Conservation (phyloP, 2,888 invertebrate genomes). For the Piscicola geometra region DNA sequence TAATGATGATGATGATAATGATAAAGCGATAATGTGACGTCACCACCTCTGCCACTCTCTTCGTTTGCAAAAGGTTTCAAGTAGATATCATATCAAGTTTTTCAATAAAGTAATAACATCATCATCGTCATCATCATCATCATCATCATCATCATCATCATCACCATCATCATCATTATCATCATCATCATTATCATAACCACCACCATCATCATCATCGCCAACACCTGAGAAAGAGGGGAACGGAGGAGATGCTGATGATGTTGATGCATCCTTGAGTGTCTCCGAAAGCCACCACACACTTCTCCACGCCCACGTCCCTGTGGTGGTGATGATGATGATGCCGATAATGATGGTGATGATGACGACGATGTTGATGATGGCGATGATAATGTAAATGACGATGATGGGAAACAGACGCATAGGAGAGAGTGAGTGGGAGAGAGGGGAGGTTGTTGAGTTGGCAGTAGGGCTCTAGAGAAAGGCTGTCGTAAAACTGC, state of each 20-base stretch:
- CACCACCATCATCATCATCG: no score
- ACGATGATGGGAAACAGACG: slow-evolving; percentile 46
- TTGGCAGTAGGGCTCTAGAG: slow-evolving; percentile 57
- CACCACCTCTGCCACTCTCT: slow-evolving; percentile 12
- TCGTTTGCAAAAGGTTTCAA: background rate
- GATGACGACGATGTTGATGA: slow-evolving; percentile 45
- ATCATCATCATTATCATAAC: no score
- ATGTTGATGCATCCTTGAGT: slow-evolving; percentile 56
- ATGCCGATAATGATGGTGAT: background rate
- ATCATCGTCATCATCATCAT: no score
- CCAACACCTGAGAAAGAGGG: background rate
- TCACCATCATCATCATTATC: no score
- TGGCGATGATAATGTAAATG: slow-evolving; percentile 53
- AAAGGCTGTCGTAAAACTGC: slow-evolving; percentile 56
- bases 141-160: no score
- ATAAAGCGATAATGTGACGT: no score
- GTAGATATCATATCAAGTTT: no score
- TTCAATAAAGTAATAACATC: no score
- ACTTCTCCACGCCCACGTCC: slow-evolving; percentile 53
- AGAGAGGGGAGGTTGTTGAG: slow-evolving; percentile 55
- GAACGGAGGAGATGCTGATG: slow-evolving; percentile 51
- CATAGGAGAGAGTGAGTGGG: slow-evolving; percentile 55
- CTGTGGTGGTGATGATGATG: slow-evolving; percentile 44
- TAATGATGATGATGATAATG: background rate
- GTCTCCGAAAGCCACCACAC: slow-evolving; percentile 55